Evolutionary conservation across 35 echinoderm and acorn worm genomes (phyloP), one percentile per base, ranked within the genome.

Genomic region (Ptychodera flava): DNA sequence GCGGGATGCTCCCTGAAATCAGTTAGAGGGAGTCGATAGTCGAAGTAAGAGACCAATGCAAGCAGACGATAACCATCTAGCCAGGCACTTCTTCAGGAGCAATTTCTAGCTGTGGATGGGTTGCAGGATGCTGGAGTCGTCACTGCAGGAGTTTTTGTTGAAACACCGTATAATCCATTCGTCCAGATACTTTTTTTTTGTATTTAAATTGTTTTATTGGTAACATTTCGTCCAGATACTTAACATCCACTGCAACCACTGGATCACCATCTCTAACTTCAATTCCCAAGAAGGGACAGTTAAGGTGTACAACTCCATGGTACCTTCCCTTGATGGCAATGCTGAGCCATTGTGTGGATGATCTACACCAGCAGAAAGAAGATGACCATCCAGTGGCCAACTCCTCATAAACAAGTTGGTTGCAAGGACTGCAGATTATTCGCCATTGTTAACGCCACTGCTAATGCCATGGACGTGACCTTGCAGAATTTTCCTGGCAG

Each of bases 361-460:
- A 64, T 64, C 6, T 64, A 6, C 6, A 64, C 45, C 6, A 6
- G 22, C 22, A 22, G 45, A 64, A 64, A 22, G 22, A 22, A 64
- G 6, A 12, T 12, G 6, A 64, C 45, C 45, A 64, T 64, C 22
- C 45, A 64, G 45, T 64, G 45, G 45, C 6, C 22, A 22, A 64
- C 6, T 64, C 15, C 76, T 31, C 36, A 86, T 31, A 86, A 86
- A 53, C 85, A 86, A 31, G 31, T 27, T 33, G 45, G 45, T 76
- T 27, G 85, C 75, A 31, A 30, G n/a, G 85, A 86, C 33, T 86
- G 85, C 77, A 53, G 85, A 31, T 64, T 86, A 32, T 77, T 76
- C 77, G 85, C 85, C 85, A 86, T 86, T 31, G 37, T 53, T 30
- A 86, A 78, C 34, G 85, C 85, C 27, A 31, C 36, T 76, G 85